These are phyloP conservation scores for Macrophya annulata DNA, from an alignment of 2,888 invertebrate species.

Conservation along the genomic window DNA sequence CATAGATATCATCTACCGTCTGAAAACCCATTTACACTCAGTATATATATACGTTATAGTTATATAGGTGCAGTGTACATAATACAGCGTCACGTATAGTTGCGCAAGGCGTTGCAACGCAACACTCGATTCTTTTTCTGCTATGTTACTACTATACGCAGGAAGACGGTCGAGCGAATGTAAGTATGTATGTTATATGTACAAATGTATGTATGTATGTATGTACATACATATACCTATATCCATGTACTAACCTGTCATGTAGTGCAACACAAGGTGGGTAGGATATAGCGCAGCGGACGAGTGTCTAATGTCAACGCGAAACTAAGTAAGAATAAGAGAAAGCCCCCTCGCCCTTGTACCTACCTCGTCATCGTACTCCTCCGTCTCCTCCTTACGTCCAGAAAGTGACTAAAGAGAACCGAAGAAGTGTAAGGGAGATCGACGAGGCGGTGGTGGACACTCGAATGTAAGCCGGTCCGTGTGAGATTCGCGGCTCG, in stretches of 20 bases:
- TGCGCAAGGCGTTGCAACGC: constrained; percentile 55
- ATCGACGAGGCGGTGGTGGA: not conserved
- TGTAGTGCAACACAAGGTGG: constrained; percentile 60
- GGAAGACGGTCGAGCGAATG: constrained; percentile 56
- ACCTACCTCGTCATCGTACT: not conserved
- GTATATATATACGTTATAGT: not conserved
- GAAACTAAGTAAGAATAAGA: constrained; percentile 55
- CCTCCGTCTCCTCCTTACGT: not conserved
- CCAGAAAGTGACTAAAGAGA: constrained; percentile 49
- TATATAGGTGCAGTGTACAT: constrained; percentile 17
- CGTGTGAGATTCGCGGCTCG: constrained; percentile 78
- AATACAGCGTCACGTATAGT: constrained; percentile 60
- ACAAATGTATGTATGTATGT: not conserved
- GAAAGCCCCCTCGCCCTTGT: constrained; percentile 48
- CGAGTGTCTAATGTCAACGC: constrained; percentile 72
- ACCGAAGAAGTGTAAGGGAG: constrained; percentile 54
- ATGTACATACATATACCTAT: not conserved
- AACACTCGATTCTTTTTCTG: constrained; percentile 48
- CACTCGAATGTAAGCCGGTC: constrained; percentile 79
- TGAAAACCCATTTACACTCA: not conserved
- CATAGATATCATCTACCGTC: not conserved
- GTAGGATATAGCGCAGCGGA: constrained; percentile 62
- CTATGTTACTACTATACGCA: constrained; percentile 37
- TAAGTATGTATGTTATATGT: too few relatives aligned
- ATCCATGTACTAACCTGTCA: constrained; percentile 48